These are phyloP conservation scores for Mixornis gularis DNA, from an alignment of 2,113 vertebrate species.

Conservation along the genomic window DNA sequence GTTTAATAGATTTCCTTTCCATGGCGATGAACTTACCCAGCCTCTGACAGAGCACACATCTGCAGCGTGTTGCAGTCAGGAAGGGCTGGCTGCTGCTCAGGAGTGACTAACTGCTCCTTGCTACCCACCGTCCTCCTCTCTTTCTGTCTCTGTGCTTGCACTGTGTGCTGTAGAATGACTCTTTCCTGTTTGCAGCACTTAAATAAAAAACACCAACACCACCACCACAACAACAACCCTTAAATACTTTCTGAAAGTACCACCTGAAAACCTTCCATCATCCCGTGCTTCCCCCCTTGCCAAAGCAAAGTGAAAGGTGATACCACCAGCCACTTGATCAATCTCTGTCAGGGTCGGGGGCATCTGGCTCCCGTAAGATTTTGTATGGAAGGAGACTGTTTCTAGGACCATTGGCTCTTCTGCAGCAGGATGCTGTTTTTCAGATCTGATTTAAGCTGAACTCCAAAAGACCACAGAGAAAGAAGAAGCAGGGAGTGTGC, in stretches of 20 bases:
- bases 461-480: neutral
- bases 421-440: conserved; percentile 7
- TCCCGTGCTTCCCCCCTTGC: neutral
- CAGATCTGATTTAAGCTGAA: neutral
- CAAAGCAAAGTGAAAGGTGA: conserved; percentile 4
- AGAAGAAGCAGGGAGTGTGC: neutral
- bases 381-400: neutral
- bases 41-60: neutral
- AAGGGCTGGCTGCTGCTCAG: neutral
- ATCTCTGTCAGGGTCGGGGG: neutral
- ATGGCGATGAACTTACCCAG: neutral
- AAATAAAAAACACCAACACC: neutral
- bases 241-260: neutral
- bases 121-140: neutral
- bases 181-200: neutral
- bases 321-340: neutral
- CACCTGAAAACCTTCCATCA: conserved; percentile 13
- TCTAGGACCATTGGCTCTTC: neutral
- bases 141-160: neutral
- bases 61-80: neutral
- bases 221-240: neutral
- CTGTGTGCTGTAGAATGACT: neutral
- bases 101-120: neutral
- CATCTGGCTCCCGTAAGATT: neutral
- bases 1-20: neutral